phyloP scores from a whole-genome alignment of 2,797 vertebrate genomes.

The Hafferia zeledoni region DNA sequence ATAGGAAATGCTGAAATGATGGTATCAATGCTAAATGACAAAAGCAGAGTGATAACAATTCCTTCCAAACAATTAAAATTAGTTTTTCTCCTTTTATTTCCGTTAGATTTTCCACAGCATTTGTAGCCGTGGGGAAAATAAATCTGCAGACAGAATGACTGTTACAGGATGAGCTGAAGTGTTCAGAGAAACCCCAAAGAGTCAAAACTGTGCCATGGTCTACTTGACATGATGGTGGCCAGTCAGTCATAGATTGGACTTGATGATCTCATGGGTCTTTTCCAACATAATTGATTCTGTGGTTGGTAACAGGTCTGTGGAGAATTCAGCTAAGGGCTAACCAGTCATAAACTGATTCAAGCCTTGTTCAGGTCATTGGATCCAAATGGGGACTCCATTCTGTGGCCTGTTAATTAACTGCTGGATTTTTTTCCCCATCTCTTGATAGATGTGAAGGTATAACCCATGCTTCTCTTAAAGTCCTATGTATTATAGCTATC shows the following conservation, averaged over 20 bases:
- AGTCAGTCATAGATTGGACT: neutral
- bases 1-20: neutral
- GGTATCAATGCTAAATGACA: neutral
- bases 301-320: neutral
- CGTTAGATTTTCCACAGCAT: neutral
- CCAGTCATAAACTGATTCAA: neutral
- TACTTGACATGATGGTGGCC: neutral
- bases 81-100: neutral
- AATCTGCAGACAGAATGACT: neutral
- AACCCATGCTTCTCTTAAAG: neutral
- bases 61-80: neutral
- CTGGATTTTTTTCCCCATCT: neutral
- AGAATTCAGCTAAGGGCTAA: neutral
- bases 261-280: neutral
- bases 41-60: neutral
- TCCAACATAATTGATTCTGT: neutral
- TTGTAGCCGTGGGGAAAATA: neutral
- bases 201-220: neutral
- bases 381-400: neutral
- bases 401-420: neutral
- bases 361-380: neutral
- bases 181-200: neutral
- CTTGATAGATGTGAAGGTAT: neutral
- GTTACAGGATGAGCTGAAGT: neutral
- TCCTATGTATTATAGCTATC: neutral